Percentiles rank a stretch among this genome's conserved stretches.
phyloP scores from a whole-genome alignment of 2,797 vertebrate species.

The Cygnus olor region DNA sequence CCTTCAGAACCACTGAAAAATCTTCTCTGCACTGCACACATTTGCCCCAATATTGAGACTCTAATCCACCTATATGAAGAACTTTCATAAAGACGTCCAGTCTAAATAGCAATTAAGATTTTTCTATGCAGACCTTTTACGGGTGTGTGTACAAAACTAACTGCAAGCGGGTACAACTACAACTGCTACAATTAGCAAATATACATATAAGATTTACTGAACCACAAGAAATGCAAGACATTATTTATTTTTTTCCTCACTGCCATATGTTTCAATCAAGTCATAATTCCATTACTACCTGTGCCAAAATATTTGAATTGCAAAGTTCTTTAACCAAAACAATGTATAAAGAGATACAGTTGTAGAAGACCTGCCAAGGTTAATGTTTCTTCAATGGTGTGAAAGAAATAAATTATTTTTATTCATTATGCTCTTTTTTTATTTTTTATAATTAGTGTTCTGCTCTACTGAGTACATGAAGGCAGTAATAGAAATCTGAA shows the following conservation, averaged over 20 bases:
- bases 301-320: neutral
- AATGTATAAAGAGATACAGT: neutral
- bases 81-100: neutral
- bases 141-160: neutral
- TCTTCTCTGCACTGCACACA: neutral
- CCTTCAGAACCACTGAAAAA: neutral
- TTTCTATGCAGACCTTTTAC: neutral
- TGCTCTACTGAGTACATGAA: neutral
- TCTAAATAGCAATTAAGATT: neutral
- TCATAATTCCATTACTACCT: neutral
- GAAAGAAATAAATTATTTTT: neutral
- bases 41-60: neutral
- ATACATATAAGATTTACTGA: constrained; percentile 14
- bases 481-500: neutral
- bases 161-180: neutral
- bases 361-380: neutral
- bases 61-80: neutral
- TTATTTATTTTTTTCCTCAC: constrained; percentile 31
- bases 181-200: constrained; percentile 3
- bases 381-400: neutral
- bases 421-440: neutral
- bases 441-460: neutral
- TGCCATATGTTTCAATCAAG: neutral
- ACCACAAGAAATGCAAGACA: neutral
- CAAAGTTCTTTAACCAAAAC: neutral